Percentiles rank a stretch among this genome's conserved stretches.
These are phyloP conservation scores for Holothuria glaberrima DNA, from an alignment of 35 echinoderm and acorn worm genomes.

Conservation along the genomic window DNA sequence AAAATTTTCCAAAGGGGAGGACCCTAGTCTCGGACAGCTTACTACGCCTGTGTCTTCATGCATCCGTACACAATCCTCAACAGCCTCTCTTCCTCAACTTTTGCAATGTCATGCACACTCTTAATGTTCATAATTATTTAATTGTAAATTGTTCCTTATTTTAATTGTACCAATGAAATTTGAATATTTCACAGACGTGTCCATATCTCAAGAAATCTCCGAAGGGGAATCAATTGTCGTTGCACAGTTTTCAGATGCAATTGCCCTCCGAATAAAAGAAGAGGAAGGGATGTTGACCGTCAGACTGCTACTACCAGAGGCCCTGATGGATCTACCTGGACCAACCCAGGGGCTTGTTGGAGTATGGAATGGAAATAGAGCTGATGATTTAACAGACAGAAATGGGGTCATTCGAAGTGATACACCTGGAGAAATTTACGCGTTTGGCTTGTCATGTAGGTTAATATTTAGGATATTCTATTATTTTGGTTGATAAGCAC, in stretches of 20 bases:
- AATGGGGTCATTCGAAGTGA: background rate
- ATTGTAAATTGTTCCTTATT: no score
- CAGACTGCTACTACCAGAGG: background rate
- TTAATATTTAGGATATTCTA: no score
- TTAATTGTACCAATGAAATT: no score
- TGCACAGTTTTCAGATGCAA: background rate
- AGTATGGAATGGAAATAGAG: slow-evolving; percentile 9
- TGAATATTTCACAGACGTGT: background rate
- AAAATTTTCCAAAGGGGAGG: no score
- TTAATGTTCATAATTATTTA: no score
- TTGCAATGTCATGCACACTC: no score
- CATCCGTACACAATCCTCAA: no score
- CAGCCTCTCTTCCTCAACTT: no score
- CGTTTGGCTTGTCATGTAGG: slow-evolving; percentile 18
- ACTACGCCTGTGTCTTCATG: no score
- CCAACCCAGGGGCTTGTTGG: background rate
- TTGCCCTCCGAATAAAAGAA: background rate
- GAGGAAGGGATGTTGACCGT: background rate
- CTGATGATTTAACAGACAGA: slow-evolving; percentile 14
- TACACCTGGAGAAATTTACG: background rate
- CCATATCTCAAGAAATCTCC: background rate
- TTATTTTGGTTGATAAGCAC: no score
- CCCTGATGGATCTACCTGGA: background rate
- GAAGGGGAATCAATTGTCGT: background rate
- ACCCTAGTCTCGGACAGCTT: no score